A percentile compares a stretch with the other conserved stretches of the same genome.
phyloP scores from a whole-genome alignment of 2,888 invertebrate species.

The Apoderus coryli region DNA sequence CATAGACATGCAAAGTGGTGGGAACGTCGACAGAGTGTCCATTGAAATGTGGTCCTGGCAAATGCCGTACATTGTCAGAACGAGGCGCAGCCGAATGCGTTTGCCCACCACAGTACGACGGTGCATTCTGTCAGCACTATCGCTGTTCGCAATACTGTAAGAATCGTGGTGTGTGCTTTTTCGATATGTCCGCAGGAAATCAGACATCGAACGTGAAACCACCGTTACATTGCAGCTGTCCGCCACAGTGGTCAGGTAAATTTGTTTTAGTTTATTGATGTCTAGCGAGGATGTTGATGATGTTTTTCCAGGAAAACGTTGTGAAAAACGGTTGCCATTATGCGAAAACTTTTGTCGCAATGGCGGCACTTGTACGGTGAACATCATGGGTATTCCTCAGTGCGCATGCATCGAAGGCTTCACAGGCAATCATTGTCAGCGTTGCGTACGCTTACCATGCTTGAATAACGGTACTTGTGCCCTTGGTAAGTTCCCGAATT shows the following conservation, averaged over 20 bases:
- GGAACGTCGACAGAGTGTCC: slow-evolving; percentile 30
- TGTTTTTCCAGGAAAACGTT: too few species aligned
- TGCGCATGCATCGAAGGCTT: slow-evolving; percentile 35
- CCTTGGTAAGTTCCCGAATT: too few species aligned
- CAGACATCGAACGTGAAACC: slow-evolving; percentile 18
- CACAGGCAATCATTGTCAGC: slow-evolving; percentile 38
- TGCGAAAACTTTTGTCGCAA: slow-evolving; percentile 44
- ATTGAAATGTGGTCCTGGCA: slow-evolving; percentile 45
- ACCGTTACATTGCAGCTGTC: slow-evolving; percentile 41
- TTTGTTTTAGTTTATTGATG: background rate
- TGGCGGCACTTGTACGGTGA: slow-evolving; percentile 41
- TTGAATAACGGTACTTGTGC: slow-evolving; percentile 48
- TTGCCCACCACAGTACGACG: slow-evolving; percentile 49
- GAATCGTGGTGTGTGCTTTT: slow-evolving; percentile 44
- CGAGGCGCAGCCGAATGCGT: slow-evolving; percentile 45
- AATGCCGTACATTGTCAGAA: slow-evolving; percentile 36
- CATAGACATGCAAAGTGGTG: slow-evolving; percentile 29
- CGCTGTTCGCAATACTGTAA: slow-evolving; percentile 54
- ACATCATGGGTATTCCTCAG: slow-evolving; percentile 20
- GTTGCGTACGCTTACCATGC: slow-evolving; percentile 42
- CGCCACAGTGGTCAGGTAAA: slow-evolving; percentile 45
- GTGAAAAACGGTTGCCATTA: slow-evolving; percentile 42
- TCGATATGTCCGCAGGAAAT: slow-evolving; percentile 21
- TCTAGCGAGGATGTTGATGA: background rate
- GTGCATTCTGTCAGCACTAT: slow-evolving; percentile 51